Base-by-base conservation (phyloP, 1,140 invertebrate genomes). In the Cyphomyrmex costatus region DNA sequence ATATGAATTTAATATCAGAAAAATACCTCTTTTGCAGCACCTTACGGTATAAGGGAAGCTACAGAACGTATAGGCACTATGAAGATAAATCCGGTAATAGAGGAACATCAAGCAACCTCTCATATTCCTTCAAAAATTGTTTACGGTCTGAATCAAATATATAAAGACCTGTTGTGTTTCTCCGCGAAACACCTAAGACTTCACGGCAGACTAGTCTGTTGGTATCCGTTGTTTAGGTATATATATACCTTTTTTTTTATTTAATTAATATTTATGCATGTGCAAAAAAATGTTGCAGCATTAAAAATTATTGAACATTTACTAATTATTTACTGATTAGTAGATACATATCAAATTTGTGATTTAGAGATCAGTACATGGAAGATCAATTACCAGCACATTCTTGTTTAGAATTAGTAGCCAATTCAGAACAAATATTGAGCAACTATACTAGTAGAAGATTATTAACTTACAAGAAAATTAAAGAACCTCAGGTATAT, bases 31-130 rank as follows among this genome's bases (percentile, higher is more conserved):
- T 88, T 94, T 96, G 49, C 88, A 99, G 98, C 98, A 88, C 99
- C 99, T 0, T 99, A 99, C 96, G 99, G 99, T 68, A 98, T 99
- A 51, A 95, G 99, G 88, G 99, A 99, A 96, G 96, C 98, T 12
- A 98, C 98, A 8, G 98, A 98, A 95, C 97, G 97, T 93, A 96
- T 99, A 91, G 98, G 98, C 88, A 96, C 97, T 66, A 93, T 96
- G 90, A 96, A 96, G 92, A 93, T 95, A 88, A 96, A 97, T 95
- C 95, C 95, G 76, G 90, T 97, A 4, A 96, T 96, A 51, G 96
- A 97, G 84, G 95, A 97, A 90, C 96, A 97, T 94, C 93, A 95
- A 92, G 87, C 96, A 86, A 92, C 95, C 0, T 96, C 96, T 63
- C 98, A 98, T 92, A 96, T 98, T 91, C 98, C 98, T 2, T 97